These are phyloP conservation scores for Oreochromis tanganicae DNA, from an alignment of 2,113 vertebrate genomes.

Conservation along the genomic window DNA sequence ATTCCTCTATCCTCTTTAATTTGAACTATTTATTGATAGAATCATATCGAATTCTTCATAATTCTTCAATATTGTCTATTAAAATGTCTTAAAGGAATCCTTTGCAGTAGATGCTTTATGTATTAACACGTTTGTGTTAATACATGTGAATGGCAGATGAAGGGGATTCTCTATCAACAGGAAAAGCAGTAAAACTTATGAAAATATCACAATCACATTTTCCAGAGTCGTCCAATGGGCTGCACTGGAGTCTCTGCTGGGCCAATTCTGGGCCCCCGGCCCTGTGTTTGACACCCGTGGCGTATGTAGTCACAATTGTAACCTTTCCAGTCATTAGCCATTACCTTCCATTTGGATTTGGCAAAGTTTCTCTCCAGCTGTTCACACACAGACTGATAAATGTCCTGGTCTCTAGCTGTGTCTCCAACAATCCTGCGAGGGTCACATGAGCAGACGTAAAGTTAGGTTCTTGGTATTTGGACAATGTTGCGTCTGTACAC, in stretches of 20 bases:
- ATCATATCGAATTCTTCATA: background rate
- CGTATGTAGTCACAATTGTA: background rate
- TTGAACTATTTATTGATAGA: background rate
- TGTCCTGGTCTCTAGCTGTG: slow-evolving; percentile 82
- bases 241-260: background rate
- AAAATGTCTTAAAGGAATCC: background rate
- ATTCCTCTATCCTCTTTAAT: background rate
- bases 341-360: slow-evolving; percentile 92
- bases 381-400: slow-evolving; percentile 85
- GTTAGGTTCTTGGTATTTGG: background rate
- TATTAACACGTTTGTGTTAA: background rate
- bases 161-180: background rate
- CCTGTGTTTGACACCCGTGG: background rate
- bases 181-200: background rate
- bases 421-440: slow-evolving; percentile 82
- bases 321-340: background rate
- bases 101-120: background rate
- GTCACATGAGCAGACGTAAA: background rate
- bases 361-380: slow-evolving; percentile 92
- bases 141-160: background rate
- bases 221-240: background rate
- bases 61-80: background rate
- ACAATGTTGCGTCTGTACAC: background rate
- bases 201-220: background rate
- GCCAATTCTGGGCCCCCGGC: background rate